These are phyloP conservation scores for Ispidina picta DNA, from an alignment of 2,797 vertebrate species.

Conservation along the genomic window DNA sequence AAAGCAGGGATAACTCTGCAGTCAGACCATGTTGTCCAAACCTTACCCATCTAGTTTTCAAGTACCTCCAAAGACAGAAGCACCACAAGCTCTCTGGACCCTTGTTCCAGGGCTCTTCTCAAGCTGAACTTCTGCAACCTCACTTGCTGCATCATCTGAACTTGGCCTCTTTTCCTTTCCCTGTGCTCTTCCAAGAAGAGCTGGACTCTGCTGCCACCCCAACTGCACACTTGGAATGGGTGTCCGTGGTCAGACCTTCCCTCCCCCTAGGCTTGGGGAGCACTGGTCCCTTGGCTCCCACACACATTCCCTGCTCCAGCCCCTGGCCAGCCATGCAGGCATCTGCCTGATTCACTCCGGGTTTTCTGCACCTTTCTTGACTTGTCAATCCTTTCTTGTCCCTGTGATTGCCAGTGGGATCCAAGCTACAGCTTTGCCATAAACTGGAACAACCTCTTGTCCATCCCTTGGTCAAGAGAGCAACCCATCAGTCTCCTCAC, in stretches of 20 bases:
- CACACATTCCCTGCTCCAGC: not conserved
- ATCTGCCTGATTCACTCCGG: not conserved
- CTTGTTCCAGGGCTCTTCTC: not conserved
- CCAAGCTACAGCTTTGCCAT: not conserved
- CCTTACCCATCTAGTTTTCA: not conserved
- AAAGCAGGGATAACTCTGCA: not conserved
- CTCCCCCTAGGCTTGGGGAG: rapidly evolving
- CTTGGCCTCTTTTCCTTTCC: not conserved
- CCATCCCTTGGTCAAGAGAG: not conserved
- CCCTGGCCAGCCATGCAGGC: not conserved
- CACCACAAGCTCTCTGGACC: not conserved
- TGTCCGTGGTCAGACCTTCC: rapidly evolving
- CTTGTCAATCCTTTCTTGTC: not conserved
- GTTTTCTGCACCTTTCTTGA: not conserved
- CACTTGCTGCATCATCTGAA: not conserved
- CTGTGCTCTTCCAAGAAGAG: not conserved
- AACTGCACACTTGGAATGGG: rapidly evolving
- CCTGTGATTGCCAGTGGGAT: rapidly evolving
- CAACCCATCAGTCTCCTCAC: not conserved
- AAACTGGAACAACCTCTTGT: not conserved
- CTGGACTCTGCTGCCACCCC: not conserved
- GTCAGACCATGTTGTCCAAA: not conserved
- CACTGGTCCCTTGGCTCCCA: not conserved
- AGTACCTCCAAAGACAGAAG: not conserved
- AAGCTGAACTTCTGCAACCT: not conserved